Conservation (phyloP, 1,140 invertebrate genomes). For the Venustaconcha ellipsiformis region DNA sequence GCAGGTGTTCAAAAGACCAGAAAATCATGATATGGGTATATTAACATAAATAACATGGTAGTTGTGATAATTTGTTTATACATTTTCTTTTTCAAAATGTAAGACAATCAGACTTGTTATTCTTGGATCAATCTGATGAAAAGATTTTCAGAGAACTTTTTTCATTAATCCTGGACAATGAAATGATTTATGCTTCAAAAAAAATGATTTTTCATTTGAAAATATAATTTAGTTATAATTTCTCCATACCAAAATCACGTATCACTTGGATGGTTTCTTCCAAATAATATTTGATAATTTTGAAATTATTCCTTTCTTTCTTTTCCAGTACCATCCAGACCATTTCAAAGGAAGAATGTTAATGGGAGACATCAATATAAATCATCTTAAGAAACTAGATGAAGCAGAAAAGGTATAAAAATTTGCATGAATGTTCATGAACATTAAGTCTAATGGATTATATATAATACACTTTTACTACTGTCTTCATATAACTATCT, state of each 20-base stretch:
- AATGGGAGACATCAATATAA: conserved; percentile 96
- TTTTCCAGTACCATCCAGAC: conserved; percentile 85
- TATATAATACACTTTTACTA: too few species aligned
- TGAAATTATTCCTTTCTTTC: conserved; percentile 9
- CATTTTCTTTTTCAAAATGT: too few species aligned
- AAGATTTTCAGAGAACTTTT: neutral
- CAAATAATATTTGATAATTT: neutral
- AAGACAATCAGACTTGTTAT: too few species aligned
- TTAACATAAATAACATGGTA: too few species aligned
- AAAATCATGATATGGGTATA: too few species aligned
- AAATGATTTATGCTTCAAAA: neutral
- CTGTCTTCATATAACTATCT: too few species aligned
- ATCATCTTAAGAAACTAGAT: conserved; percentile 89
- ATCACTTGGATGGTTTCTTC: neutral
- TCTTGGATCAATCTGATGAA: neutral
- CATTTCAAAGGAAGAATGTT: conserved; percentile 95
- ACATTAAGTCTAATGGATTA: neutral
- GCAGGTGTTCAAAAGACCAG: too few species aligned
- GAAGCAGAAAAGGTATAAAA: conserved; percentile 61
- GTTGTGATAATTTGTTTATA: too few species aligned
- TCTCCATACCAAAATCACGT: neutral
- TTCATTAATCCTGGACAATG: neutral
- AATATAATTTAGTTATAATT: neutral
- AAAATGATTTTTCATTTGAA: neutral
- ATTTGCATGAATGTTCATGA: neutral